Percentiles rank a stretch among this genome's conserved stretches.
Evolutionary conservation across 1,140 invertebrate species (phyloP).

Genomic region (Saccostrea glomerata): DNA sequence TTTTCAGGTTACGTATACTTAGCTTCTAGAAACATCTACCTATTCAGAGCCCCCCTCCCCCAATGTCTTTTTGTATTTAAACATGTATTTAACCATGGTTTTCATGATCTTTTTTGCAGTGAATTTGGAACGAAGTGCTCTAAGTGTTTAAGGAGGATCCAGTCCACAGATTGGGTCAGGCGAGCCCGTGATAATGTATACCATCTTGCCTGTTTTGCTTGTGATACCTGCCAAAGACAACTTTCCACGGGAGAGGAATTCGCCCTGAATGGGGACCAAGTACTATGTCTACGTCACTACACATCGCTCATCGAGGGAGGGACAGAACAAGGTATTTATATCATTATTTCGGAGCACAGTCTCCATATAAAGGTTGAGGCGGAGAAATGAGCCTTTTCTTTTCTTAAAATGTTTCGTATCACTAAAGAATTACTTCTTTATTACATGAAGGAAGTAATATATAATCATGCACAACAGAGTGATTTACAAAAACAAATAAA

Average conservation of each 20-base stretch:
- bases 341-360: too few species aligned
- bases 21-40: too few species aligned
- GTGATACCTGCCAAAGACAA: slow-evolving; percentile 43
- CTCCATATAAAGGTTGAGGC: too few species aligned
- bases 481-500: too few species aligned
- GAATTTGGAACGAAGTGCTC: slow-evolving; percentile 37
- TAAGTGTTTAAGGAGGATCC: slow-evolving; percentile 28
- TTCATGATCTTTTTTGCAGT: slow-evolving; percentile 12
- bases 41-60: too few species aligned
- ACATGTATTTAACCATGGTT: too few species aligned
- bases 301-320: slow-evolving; percentile 18
- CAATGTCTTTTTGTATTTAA: too few species aligned
- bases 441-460: too few species aligned
- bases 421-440: too few species aligned
- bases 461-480: too few species aligned
- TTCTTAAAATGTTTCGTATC: background rate
- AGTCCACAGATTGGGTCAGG: slow-evolving; percentile 36
- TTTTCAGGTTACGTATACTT: too few species aligned
- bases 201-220: slow-evolving; percentile 42
- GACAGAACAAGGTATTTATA: background rate
- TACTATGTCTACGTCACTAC: slow-evolving; percentile 38
- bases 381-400: background rate
- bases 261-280: slow-evolving; percentile 34
- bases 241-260: slow-evolving; percentile 46
- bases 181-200: slow-evolving; percentile 42